These are phyloP conservation scores for Thalassoma bifasciatum DNA, from an alignment of 2,113 vertebrate species.

Conservation along the genomic window DNA sequence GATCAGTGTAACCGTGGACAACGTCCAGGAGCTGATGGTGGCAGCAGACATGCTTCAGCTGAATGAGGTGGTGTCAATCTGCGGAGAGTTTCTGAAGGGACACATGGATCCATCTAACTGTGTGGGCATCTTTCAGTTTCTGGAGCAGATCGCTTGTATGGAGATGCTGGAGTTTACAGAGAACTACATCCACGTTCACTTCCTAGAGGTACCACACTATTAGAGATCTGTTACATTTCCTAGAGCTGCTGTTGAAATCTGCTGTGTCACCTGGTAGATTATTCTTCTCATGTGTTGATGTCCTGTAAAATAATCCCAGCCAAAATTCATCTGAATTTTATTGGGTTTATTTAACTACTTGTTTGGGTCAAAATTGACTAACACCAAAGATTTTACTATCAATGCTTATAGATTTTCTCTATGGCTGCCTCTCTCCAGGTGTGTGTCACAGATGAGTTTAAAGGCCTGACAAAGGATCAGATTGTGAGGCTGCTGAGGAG, in stretches of 20 bases:
- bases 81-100: slow-evolving; percentile 93
- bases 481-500: slow-evolving; percentile 91
- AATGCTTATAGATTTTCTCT: neutral
- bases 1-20: slow-evolving; percentile 89
- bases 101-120: slow-evolving; percentile 95
- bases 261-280: neutral
- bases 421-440: slow-evolving; percentile 64
- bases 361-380: neutral
- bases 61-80: slow-evolving; percentile 92
- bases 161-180: slow-evolving; percentile 93
- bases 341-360: neutral
- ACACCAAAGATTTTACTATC: neutral
- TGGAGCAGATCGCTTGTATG: slow-evolving; percentile 93
- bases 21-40: slow-evolving; percentile 94
- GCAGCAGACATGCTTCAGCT: slow-evolving; percentile 98
- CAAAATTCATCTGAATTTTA: neutral
- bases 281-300: neutral
- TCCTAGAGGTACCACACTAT: slow-evolving; percentile 86
- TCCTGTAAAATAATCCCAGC: neutral
- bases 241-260: neutral
- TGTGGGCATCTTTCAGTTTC: slow-evolving; percentile 95
- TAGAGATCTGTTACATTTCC: neutral
- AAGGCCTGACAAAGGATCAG: slow-evolving; percentile 91
- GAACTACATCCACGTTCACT: slow-evolving; percentile 94
- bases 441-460: slow-evolving; percentile 90